These are phyloP conservation scores for Drosophila suboccidentalis DNA, from an alignment of 2,888 invertebrate genomes.

Conservation along the genomic window DNA sequence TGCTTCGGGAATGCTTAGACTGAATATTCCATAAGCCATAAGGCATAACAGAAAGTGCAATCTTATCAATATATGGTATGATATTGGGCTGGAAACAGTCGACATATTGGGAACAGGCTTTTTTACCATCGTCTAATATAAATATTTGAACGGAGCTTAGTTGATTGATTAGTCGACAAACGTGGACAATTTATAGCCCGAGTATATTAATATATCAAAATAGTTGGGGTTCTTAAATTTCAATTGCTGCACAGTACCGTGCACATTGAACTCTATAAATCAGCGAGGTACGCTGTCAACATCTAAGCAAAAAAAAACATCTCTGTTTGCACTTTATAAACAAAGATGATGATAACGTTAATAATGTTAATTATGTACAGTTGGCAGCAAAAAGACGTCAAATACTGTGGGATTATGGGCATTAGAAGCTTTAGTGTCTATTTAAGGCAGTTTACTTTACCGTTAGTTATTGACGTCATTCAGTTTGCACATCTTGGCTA, in stretches of 20 bases:
- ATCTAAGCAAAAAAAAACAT: slow-evolving; percentile 23
- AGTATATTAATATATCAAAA: not conserved
- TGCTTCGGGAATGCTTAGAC: slow-evolving; percentile 11
- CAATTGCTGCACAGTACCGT: slow-evolving; percentile 10
- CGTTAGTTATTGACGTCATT: slow-evolving; percentile 62
- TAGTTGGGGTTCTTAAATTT: slow-evolving; percentile 21
- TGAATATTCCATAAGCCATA: slow-evolving; percentile 23
- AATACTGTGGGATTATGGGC: slow-evolving; percentile 28
- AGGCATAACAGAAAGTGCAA: slow-evolving; percentile 24
- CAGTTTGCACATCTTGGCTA: slow-evolving; percentile 3
- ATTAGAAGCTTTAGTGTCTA: slow-evolving; percentile 23
- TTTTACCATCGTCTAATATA: slow-evolving; percentile 45
- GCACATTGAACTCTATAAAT: slow-evolving; percentile 47
- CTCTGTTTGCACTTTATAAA: slow-evolving; percentile 38
- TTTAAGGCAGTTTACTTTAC: slow-evolving; percentile 29
- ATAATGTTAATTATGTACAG: slow-evolving; percentile 45
- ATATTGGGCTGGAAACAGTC: slow-evolving; percentile 20
- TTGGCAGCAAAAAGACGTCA: slow-evolving; percentile 43
- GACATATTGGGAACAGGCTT: slow-evolving; percentile 53
- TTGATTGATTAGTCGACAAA: slow-evolving; percentile 65
- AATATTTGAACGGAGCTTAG: slow-evolving; percentile 60
- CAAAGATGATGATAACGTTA: slow-evolving; percentile 47
- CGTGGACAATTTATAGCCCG: slow-evolving; percentile 6
- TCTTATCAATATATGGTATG: slow-evolving; percentile 43
- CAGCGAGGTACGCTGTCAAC: slow-evolving; percentile 14